Conservation (phyloP, 2,797 vertebrate species). For the Cirrhinus mrigala region DNA sequence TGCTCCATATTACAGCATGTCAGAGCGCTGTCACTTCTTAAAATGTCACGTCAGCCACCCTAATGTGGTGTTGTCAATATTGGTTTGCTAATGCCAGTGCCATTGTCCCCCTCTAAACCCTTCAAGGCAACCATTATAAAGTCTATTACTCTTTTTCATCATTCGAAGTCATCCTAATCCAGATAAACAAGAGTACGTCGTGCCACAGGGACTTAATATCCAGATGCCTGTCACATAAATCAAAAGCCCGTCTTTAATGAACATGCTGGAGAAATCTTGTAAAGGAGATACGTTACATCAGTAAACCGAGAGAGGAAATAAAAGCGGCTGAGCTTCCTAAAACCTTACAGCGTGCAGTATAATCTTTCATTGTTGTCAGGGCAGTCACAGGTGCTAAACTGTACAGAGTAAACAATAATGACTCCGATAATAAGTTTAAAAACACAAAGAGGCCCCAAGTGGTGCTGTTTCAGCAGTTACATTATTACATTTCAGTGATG, state of each 20-base stretch:
- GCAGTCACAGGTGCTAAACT: conserved; percentile 26
- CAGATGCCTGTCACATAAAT: conserved; percentile 30
- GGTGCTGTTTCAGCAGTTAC: conserved; percentile 27
- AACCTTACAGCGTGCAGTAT: background rate
- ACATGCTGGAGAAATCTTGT: conserved; percentile 5
- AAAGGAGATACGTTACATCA: background rate
- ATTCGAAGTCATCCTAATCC: conserved; percentile 11
- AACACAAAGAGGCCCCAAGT: conserved; percentile 31
- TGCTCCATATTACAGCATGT: background rate
- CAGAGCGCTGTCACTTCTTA: background rate
- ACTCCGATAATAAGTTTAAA: conserved; percentile 29
- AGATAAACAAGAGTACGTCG: conserved; percentile 30
- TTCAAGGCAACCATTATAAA: conserved; percentile 18
- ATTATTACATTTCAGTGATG: conserved; percentile 39
- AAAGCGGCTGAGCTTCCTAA: conserved; percentile 16
- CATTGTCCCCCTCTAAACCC: conserved; percentile 2
- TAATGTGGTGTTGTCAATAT: background rate
- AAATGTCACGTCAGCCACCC: background rate
- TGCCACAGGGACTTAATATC: conserved; percentile 1
- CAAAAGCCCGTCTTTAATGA: conserved; percentile 27
- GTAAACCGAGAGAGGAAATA: background rate
- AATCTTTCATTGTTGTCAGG: conserved; percentile 5
- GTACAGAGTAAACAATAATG: conserved; percentile 33
- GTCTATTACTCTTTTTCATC: conserved; percentile 24
- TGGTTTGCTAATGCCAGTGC: background rate